These are phyloP conservation scores for Melanocharis versteri DNA, from an alignment of 2,113 vertebrate species.

Conservation along the genomic window DNA sequence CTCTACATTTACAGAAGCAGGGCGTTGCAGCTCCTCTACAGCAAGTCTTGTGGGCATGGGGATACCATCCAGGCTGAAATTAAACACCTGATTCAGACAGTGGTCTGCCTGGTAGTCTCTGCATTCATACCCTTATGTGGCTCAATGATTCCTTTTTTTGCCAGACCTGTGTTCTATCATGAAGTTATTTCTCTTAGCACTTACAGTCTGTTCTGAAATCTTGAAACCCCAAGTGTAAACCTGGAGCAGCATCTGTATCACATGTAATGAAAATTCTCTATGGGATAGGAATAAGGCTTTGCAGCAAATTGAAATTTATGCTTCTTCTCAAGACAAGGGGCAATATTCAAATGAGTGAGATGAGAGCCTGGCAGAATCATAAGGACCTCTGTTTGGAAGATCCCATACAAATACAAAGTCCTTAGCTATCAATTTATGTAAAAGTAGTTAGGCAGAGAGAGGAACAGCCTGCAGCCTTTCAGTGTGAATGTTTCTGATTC, in stretches of 20 bases:
- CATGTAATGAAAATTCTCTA: neutral
- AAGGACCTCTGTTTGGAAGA: neutral
- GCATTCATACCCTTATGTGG: neutral
- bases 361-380: neutral
- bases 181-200: neutral
- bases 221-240: neutral
- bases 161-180: neutral
- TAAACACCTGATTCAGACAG: neutral
- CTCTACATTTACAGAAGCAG: neutral
- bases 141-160: neutral
- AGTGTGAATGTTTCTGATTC: neutral
- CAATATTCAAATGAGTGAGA: neutral
- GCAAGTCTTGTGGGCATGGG: neutral
- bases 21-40: neutral
- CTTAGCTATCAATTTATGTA: neutral
- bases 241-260: neutral
- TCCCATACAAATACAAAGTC: neutral
- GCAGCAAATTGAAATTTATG: neutral
- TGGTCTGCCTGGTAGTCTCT: neutral
- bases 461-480: neutral
- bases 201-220: neutral
- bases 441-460: neutral
- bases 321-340: neutral
- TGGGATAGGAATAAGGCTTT: neutral
- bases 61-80: neutral